Conservation (phyloP, 2,797 vertebrate genomes). For the Helarctos malayanus region DNA sequence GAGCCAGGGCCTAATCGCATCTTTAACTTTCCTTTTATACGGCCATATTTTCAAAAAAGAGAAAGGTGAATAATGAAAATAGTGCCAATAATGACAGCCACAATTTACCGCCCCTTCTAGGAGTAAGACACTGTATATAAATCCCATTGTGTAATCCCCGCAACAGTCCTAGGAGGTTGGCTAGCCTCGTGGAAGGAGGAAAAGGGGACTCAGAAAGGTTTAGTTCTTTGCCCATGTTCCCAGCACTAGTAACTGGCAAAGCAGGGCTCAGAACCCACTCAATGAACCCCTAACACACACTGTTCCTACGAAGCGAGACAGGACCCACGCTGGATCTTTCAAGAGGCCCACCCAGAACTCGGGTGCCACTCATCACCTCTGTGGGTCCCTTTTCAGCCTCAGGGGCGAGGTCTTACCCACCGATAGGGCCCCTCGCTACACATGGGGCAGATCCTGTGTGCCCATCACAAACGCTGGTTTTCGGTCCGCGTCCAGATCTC, state of each 20-base stretch:
- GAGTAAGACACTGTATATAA: neutral
- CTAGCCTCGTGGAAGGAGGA: slow-evolving; percentile 26
- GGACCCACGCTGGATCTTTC: neutral
- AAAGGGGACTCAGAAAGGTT: neutral
- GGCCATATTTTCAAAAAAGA: neutral
- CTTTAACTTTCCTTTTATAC: slow-evolving; percentile 16
- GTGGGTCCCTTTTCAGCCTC: neutral
- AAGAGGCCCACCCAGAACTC: neutral
- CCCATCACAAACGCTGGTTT: neutral
- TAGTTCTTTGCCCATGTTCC: neutral
- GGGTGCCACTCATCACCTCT: neutral
- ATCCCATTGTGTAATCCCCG: neutral
- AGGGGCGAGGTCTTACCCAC: neutral
- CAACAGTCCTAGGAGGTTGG: neutral
- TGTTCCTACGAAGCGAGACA: neutral
- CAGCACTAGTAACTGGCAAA: slow-evolving; percentile 4
- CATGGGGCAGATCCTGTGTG: neutral
- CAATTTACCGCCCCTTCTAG: neutral
- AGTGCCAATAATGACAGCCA: neutral
- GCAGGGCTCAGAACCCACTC: neutral
- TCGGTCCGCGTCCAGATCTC: slow-evolving; percentile 10
- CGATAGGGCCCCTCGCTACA: slow-evolving; percentile 6
- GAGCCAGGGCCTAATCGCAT: neutral
- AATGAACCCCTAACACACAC: neutral
- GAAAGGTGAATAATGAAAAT: neutral